Evolutionary conservation across 2,797 vertebrate genomes (phyloP).

Genomic region (Monodelphis domestica): DNA sequence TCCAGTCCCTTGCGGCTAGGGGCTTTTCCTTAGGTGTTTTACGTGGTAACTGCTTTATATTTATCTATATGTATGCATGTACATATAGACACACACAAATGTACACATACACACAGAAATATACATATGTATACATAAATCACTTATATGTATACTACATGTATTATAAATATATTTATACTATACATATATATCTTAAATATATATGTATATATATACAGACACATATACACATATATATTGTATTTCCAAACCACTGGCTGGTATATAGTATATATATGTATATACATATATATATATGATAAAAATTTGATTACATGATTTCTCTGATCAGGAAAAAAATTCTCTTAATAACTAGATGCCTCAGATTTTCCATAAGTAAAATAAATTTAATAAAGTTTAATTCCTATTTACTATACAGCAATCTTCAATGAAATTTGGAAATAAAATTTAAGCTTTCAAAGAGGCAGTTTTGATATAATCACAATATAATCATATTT

Average conservation of each 20-base stretch:
- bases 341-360: background rate
- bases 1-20: background rate
- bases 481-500: background rate
- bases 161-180: too few relatives aligned
- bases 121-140: too few relatives aligned
- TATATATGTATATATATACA: too few relatives aligned
- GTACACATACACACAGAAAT: too few relatives aligned
- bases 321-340: background rate
- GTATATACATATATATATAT: too few relatives aligned
- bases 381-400: background rate
- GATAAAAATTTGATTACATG: background rate
- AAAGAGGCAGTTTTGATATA: background rate
- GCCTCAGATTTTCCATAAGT: background rate
- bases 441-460: background rate
- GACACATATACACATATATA: too few relatives aligned
- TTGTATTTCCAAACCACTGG: background rate
- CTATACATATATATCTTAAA: too few relatives aligned
- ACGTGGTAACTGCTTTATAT: background rate
- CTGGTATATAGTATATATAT: background rate
- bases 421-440: background rate
- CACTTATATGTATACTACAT: too few relatives aligned
- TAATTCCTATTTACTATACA: background rate
- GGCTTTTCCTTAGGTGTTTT: background rate
- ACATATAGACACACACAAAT: too few relatives aligned
- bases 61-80: background rate